Percentiles rank a stretch among this genome's conserved stretches.
These are phyloP conservation scores for Trogon surrucura DNA, from an alignment of 2,113 vertebrate genomes.

Conservation along the genomic window DNA sequence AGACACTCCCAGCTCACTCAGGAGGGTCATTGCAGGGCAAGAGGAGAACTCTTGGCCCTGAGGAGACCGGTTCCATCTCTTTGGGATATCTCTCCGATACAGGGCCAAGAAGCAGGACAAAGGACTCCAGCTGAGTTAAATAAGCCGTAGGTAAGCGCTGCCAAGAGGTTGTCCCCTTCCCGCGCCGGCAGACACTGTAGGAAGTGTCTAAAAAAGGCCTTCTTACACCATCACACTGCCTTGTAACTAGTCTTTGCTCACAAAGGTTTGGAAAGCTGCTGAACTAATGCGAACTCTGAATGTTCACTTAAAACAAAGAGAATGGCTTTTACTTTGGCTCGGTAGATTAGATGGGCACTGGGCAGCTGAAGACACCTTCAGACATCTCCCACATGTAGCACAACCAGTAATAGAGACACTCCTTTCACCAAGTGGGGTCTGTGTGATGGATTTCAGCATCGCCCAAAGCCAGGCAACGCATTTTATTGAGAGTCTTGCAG, in stretches of 20 bases:
- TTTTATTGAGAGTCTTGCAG: no score
- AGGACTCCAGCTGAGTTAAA: neutral
- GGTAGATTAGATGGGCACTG: neutral
- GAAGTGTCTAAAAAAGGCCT: neutral
- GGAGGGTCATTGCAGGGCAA: constrained; percentile 18
- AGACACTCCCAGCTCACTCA: neutral
- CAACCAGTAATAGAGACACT: neutral
- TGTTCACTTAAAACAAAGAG: neutral
- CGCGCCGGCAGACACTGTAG: neutral
- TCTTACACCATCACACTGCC: neutral
- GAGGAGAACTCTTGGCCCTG: neutral
- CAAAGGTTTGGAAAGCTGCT: neutral
- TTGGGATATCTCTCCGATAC: neutral
- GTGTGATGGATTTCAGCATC: neutral
- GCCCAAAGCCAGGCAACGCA: neutral
- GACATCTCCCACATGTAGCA: neutral
- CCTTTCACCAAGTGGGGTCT: neutral
- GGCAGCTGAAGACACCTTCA: neutral
- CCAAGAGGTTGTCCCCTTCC: neutral
- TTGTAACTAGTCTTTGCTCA: neutral
- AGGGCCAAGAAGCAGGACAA: neutral
- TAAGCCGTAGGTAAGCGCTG: neutral
- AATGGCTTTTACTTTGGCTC: neutral
- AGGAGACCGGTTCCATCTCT: neutral
- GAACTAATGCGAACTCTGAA: neutral